Evolutionary conservation across 2,113 vertebrate genomes (phyloP).

Genomic region (Ciconia stormi): DNA sequence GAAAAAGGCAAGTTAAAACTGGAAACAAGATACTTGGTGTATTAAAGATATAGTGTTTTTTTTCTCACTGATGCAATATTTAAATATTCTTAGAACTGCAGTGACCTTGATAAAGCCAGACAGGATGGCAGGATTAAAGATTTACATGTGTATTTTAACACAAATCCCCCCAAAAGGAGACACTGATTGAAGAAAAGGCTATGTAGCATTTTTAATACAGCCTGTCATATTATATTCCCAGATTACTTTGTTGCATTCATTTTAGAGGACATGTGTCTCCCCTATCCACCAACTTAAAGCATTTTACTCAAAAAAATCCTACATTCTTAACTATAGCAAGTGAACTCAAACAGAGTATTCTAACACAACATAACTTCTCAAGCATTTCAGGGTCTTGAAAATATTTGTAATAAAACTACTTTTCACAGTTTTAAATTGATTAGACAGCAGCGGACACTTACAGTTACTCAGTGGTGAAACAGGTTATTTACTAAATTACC

Average conservation of each 20-base stretch:
- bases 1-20: neutral
- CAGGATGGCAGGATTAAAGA: neutral
- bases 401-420: neutral
- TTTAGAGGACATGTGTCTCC: neutral
- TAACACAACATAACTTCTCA: neutral
- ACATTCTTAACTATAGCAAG: neutral
- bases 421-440: neutral
- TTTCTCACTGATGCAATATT: neutral
- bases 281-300: neutral
- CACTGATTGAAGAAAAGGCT: neutral
- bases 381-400: neutral
- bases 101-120: neutral
- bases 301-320: neutral
- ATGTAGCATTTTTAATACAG: neutral
- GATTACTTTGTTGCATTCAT: neutral
- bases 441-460: neutral
- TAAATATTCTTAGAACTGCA: neutral
- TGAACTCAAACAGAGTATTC: neutral
- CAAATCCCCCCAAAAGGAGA: neutral
- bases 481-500: neutral
- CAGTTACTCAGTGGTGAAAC: neutral
- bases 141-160: neutral
- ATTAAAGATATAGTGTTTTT: neutral
- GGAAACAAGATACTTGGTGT: neutral
- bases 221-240: neutral